Percentiles rank a stretch among this genome's conserved stretches.
These are phyloP conservation scores for Coregonus sp. DNA, from an alignment of 2,797 vertebrate genomes.

Conservation along the genomic window DNA sequence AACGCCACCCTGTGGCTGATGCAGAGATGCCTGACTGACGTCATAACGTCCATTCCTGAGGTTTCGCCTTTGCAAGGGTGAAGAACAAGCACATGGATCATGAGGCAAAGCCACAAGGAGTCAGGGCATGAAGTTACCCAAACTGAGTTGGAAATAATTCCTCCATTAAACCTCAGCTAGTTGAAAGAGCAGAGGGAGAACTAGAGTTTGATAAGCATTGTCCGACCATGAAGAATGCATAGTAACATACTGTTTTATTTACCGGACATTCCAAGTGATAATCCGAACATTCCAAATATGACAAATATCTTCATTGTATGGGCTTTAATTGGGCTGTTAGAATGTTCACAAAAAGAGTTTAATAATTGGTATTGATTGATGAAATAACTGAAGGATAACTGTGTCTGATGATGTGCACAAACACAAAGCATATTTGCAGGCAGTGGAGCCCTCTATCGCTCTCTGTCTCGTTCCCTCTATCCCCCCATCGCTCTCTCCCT, in stretches of 20 bases:
- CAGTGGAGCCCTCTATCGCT: neutral
- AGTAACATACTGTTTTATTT: neutral
- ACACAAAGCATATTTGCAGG: constrained; percentile 3
- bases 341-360: neutral
- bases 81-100: neutral
- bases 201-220: neutral
- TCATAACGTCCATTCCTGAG: neutral
- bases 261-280: neutral
- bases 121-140: neutral
- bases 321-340: neutral
- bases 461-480: neutral
- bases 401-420: constrained; percentile 4
- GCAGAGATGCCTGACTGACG: constrained; percentile 1
- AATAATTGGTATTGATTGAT: constrained; percentile 1
- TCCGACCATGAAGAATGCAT: neutral
- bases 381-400: neutral
- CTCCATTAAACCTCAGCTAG: neutral
- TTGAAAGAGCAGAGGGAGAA: neutral
- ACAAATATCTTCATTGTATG: neutral
- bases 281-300: neutral
- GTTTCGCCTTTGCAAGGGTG: neutral
- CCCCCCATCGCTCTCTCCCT: neutral
- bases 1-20: neutral
- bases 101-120: neutral
- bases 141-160: neutral